A percentile compares a stretch with the other conserved stretches of the same genome.
phyloP scores from a whole-genome alignment of 2,113 vertebrate genomes.

The Prinia subflava region DNA sequence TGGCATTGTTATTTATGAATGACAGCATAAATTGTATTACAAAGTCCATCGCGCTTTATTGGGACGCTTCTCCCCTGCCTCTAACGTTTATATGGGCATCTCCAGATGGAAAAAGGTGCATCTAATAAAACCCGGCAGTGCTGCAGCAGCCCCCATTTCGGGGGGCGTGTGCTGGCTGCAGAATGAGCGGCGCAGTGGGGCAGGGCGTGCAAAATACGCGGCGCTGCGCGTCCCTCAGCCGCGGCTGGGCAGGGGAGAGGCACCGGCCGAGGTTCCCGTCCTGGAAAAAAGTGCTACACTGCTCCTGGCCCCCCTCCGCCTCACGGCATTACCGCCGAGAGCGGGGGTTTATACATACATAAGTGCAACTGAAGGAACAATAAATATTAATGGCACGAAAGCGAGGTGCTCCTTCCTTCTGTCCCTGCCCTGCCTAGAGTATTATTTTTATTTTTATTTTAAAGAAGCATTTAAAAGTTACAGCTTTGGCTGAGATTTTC shows the following conservation, averaged over 20 bases:
- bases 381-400: slow-evolving; percentile 33
- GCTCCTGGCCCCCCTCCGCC: background rate
- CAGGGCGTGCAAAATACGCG: background rate
- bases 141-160: background rate
- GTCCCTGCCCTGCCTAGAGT: background rate
- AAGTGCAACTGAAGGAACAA: background rate
- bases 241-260: background rate
- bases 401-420: background rate
- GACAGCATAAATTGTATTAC: slow-evolving; percentile 77
- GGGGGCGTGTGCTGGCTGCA: background rate
- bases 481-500: slow-evolving; percentile 67
- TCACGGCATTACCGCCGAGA: background rate
- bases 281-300: background rate
- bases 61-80: slow-evolving; percentile 46
- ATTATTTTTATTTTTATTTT: background rate
- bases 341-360: background rate
- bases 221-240: background rate
- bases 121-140: background rate
- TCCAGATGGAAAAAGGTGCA: slow-evolving; percentile 3
- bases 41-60: slow-evolving; percentile 61
- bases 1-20: slow-evolving; percentile 83
- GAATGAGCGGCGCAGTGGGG: background rate
- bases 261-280: background rate
- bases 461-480: slow-evolving; percentile 61
- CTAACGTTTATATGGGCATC: background rate